Percentiles rank a stretch among this genome's conserved stretches.
phyloP scores from a whole-genome alignment of 2,888 invertebrate species.

The Hetaerina titia region DNA sequence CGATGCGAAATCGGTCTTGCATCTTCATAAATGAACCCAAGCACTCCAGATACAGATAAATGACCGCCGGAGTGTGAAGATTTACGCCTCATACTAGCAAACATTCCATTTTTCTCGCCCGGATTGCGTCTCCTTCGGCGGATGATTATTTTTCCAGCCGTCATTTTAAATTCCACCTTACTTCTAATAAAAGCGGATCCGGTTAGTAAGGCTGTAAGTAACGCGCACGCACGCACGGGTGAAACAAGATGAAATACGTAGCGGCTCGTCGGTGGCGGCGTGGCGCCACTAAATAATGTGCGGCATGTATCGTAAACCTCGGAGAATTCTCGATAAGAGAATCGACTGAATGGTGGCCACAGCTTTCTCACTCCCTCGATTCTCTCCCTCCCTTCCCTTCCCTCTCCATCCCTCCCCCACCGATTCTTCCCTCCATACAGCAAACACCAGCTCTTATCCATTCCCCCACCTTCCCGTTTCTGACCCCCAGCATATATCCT shows the following conservation, averaged over 20 bases:
- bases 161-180: constrained; percentile 27
- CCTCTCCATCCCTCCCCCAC: not conserved
- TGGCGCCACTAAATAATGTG: constrained; percentile 32
- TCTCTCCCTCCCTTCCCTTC: not conserved
- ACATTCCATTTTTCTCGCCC: not conserved
- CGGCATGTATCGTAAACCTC: constrained; percentile 48
- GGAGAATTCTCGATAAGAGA: constrained; percentile 57
- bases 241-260: constrained; percentile 18
- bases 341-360: constrained; percentile 63
- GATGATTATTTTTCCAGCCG: constrained; percentile 31
- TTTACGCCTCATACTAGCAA: constrained; percentile 20
- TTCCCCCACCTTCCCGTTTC: not conserved
- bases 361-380: not conserved
- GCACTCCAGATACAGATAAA: constrained; percentile 14
- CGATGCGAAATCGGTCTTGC: not conserved
- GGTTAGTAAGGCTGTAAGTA: constrained; percentile 14
- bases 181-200: not conserved
- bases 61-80: constrained; percentile 5
- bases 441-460: not conserved
- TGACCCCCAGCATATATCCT: constrained; percentile 14
- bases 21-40: not conserved
- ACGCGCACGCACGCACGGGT: not conserved
- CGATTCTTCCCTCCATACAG: not conserved
- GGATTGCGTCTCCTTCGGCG: not conserved
- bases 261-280: not conserved